These are phyloP conservation scores for Microtus pennsylvanicus DNA, from an alignment of 2,113 vertebrate species.

Conservation along the genomic window DNA sequence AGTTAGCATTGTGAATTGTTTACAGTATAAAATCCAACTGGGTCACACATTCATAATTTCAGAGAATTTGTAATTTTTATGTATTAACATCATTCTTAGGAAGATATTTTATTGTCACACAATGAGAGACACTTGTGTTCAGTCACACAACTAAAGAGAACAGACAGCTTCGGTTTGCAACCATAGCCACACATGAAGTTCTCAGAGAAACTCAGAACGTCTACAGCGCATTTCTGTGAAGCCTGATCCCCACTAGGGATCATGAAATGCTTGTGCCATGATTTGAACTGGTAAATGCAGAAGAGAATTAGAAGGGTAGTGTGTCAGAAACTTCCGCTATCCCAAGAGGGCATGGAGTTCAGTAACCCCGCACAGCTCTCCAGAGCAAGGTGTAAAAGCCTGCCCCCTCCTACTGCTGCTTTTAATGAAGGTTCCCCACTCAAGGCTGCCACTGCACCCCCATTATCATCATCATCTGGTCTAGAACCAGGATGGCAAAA, in stretches of 20 bases:
- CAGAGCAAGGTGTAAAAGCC: background rate
- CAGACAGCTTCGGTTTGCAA: background rate
- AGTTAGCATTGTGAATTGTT: background rate
- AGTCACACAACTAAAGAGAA: background rate
- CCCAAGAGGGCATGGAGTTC: background rate
- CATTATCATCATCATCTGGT: background rate
- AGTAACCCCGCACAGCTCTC: background rate
- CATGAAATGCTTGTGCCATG: background rate
- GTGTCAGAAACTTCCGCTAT: background rate
- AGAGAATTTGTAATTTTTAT: background rate
- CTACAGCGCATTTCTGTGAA: conserved; percentile 1
- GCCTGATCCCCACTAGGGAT: background rate
- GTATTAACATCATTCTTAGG: conserved; percentile 26
- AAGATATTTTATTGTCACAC: background rate
- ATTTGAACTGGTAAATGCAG: background rate
- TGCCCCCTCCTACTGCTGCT: background rate
- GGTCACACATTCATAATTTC: background rate
- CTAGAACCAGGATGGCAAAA: background rate
- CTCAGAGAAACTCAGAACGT: background rate
- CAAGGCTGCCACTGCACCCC: too few relatives aligned
- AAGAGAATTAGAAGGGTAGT: background rate
- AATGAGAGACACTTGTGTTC: background rate
- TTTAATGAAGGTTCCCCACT: background rate
- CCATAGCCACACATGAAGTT: background rate
- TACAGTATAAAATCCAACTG: background rate